Percentiles rank a stretch among this genome's conserved stretches.
Evolutionary conservation across 1,140 invertebrate genomes (phyloP).

Genomic region (Philopotamus ludificatus): DNA sequence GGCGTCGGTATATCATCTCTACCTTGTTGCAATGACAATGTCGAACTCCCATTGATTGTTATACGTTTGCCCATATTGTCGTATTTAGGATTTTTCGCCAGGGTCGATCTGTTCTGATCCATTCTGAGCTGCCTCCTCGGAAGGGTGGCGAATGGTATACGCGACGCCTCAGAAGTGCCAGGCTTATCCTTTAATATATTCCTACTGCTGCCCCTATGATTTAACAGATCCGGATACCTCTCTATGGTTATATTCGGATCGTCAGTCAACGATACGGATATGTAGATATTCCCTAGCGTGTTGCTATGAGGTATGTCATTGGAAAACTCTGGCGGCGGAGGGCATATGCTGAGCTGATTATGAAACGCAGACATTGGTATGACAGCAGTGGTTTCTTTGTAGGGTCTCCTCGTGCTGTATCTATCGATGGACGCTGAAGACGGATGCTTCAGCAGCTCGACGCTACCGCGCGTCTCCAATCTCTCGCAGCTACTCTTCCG

Average conservation of each 20-base stretch:
- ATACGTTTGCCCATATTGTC: constrained; percentile 43
- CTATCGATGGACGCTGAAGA: constrained; percentile 29
- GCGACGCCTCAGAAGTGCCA: constrained; percentile 21
- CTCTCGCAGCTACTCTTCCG: constrained; percentile 34
- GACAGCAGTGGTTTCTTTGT: constrained; percentile 23
- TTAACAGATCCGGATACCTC: constrained; percentile 51
- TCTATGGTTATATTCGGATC: constrained; percentile 46
- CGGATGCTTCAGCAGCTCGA: constrained; percentile 47
- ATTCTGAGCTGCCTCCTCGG: constrained; percentile 28
- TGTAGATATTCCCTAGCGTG: constrained; percentile 52
- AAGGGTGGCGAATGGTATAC: constrained; percentile 35
- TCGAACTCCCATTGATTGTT: constrained; percentile 53
- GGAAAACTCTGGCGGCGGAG: constrained; percentile 54
- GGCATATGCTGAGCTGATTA: constrained; percentile 48
- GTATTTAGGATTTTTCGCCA: constrained; percentile 8
- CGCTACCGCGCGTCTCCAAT: constrained; percentile 20
- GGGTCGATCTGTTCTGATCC: not conserved
- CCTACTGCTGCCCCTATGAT: constrained; percentile 34
- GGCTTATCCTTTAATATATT: constrained; percentile 38
- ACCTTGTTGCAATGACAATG: constrained; percentile 28
- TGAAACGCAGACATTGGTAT: constrained; percentile 16
- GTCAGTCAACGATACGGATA: constrained; percentile 48
- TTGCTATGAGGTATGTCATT: constrained; percentile 44
- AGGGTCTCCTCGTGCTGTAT: constrained; percentile 17
- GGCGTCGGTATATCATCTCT: constrained; percentile 32